Evolutionary conservation across 2,113 vertebrate genomes (phyloP), one percentile per base, ranked within the genome.

Genomic region (Petaurus breviceps): DNA sequence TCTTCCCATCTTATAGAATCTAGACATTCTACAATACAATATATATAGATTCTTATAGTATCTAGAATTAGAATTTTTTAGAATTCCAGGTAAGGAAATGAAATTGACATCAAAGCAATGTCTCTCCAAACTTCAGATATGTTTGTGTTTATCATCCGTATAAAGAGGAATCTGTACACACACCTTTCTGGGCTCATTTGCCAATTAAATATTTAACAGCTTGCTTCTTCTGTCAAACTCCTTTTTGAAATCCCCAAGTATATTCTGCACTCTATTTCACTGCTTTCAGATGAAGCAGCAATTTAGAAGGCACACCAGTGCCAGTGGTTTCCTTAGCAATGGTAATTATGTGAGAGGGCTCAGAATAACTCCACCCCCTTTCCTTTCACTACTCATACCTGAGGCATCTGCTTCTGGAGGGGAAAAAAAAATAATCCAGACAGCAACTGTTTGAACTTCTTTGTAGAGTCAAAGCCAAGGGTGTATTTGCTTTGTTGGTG

Each of bases 91-190:
- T 4, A 4, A 8, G 11, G 49, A 90, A 28, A 19, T 14, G n/a
- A 54, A 43, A 47, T 7, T 0, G 8, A 55, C 2, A 0, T 19
- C 47, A 0, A 12, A 2, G 54, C 1, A 2, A 23, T 50, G 9
- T 43, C 53, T 43, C n/a, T 22, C 37, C 16, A 22, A 84, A 84
- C 68, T 43, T 84, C 68, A 84, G 16, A 1, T 43, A 43, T 84
- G n/a, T n/a, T 84, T 47, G 37, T 25, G 3, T 26, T 43, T 9
- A 1, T 28, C 22, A 6, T 51, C 91, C 90, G 49, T 43, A 51
- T 12, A 90, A 90, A 90, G 47, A 50, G 46, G 49, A 90, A 47
- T 90, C 23, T 28, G 14, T 23, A 28, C 47, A 90, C 47, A 90
- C 90, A 50, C 12, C 90, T 90, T 90, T 90, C 47, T 90, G 14